phyloP scores from a whole-genome alignment of 1,140 invertebrate genomes.

The Cydia fagiglandana region DNA sequence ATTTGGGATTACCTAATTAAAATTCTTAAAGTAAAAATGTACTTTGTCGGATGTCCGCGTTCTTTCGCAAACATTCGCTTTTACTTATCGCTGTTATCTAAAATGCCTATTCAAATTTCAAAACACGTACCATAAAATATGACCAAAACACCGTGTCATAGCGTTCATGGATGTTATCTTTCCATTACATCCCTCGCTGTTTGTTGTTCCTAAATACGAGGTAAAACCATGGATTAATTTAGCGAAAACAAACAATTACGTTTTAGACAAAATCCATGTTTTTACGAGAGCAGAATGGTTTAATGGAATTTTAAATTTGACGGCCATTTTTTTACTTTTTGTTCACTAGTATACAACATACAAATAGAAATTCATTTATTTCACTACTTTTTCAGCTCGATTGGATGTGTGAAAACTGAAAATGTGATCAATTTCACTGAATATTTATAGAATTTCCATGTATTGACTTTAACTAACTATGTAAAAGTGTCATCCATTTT shows the following conservation, averaged over 20 bases:
- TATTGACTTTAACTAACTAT: too few species aligned
- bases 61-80: too few species aligned
- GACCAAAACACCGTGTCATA: neutral
- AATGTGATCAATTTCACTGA: too few species aligned
- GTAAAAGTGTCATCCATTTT: too few species aligned
- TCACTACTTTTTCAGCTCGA: neutral
- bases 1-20: too few species aligned
- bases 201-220: slow-evolving; percentile 9
- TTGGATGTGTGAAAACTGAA: neutral
- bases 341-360: too few species aligned
- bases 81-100: too few species aligned
- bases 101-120: neutral
- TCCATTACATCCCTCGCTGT: slow-evolving; percentile 7
- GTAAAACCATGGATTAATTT: slow-evolving; percentile 14
- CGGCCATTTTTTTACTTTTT: neutral
- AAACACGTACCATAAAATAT: neutral
- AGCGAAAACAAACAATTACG: neutral
- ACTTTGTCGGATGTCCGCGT: too few species aligned
- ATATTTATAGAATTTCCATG: too few species aligned
- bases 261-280: neutral
- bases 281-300: neutral
- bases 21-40: too few species aligned
- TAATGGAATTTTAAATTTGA: neutral
- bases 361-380: too few species aligned
- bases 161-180: slow-evolving; percentile 3